A percentile compares a stretch with the other conserved stretches of the same genome.
Conservation (phyloP, 1,140 invertebrate species). For the Anoplolepis gracilipes region DNA sequence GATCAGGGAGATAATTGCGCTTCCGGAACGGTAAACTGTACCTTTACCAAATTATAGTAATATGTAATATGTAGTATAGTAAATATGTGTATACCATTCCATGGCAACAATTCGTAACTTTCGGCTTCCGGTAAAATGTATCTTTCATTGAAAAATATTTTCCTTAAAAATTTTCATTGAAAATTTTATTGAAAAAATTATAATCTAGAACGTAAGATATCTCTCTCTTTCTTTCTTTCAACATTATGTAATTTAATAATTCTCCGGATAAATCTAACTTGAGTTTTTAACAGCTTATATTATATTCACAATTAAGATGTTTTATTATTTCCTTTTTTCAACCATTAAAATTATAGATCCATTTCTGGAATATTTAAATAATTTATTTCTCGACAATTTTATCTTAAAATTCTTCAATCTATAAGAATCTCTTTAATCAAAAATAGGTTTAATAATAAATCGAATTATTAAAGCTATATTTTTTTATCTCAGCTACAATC, state of each 20-base stretch:
- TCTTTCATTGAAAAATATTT: neutral
- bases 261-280: neutral
- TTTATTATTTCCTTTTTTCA: neutral
- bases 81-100: neutral
- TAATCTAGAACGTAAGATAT: neutral
- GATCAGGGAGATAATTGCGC: conserved; percentile 40
- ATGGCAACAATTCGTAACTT: conserved; percentile 1
- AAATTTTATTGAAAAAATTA: too few species aligned
- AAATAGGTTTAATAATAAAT: conserved; percentile 23
- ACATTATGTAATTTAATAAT: neutral
- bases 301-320: neutral
- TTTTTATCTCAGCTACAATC: conserved; percentile 7
- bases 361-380: neutral
- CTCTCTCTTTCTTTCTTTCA: too few species aligned
- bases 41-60: conserved; percentile 4
- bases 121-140: neutral
- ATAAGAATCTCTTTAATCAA: neutral
- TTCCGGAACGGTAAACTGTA: conserved; percentile 26
- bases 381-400: neutral
- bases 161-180: too few species aligned
- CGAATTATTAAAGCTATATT: conserved; percentile 7
- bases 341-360: neutral
- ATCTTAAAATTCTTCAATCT: neutral
- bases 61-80: neutral
- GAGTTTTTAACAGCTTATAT: neutral